Evolutionary conservation across 37 sponge, comb jelly and placozoan species (phyloP).

Genomic region (Lycopodina hypogea): DNA sequence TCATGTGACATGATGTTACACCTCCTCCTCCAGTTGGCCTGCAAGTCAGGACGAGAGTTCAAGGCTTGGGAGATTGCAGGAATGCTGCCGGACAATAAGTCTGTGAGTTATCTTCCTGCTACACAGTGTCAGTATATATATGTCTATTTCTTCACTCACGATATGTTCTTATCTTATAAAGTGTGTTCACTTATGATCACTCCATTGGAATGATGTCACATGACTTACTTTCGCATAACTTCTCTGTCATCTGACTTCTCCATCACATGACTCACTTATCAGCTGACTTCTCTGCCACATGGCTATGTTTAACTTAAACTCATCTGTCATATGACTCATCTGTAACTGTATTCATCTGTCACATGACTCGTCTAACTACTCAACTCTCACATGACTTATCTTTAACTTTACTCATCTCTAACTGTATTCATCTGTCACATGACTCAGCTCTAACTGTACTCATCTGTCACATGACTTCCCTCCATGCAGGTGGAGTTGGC

Average conservation of each 20-base stretch:
- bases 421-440: not conserved
- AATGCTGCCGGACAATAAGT: conserved; percentile 54
- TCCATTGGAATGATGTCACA: too few relatives aligned
- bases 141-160: too few relatives aligned
- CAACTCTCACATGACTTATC: not conserved
- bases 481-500: conserved; percentile 60
- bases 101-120: conserved; percentile 71
- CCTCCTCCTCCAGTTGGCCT: conserved; percentile 63
- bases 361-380: not conserved
- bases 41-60: conserved; percentile 59
- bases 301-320: too few relatives aligned
- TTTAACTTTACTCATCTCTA: not conserved
- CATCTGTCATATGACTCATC: not conserved
- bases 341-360: not conserved
- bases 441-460: not conserved
- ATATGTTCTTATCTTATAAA: too few relatives aligned
- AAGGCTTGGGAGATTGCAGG: conserved; percentile 62
- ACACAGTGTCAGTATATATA: too few relatives aligned
- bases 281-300: too few relatives aligned
- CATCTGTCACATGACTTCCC: not conserved
- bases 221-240: too few relatives aligned
- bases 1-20: too few relatives aligned
- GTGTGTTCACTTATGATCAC: too few relatives aligned
- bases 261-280: too few relatives aligned
- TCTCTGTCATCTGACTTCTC: too few relatives aligned